Evolutionary conservation across 2,113 vertebrate species (phyloP).

Genomic region (Nasalis larvatus): DNA sequence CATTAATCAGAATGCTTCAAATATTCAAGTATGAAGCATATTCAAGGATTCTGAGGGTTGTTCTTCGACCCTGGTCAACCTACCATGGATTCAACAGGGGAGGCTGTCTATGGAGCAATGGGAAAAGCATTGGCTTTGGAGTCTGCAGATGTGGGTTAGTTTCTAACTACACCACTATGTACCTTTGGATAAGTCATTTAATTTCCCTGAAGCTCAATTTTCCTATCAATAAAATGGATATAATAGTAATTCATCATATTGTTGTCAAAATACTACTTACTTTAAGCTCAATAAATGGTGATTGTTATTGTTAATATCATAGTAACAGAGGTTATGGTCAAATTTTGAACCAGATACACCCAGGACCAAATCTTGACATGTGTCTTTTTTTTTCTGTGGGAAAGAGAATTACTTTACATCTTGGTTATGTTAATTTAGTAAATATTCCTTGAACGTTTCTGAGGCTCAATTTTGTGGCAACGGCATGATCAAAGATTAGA

Average conservation of each 20-base stretch:
- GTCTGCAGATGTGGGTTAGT: background rate
- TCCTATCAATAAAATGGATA: background rate
- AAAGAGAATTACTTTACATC: background rate
- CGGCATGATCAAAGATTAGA: background rate
- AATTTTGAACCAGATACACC: background rate
- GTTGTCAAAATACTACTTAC: background rate
- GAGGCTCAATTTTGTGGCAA: background rate
- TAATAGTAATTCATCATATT: background rate
- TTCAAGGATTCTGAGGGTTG: background rate
- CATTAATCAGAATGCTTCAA: background rate
- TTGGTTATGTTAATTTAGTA: background rate
- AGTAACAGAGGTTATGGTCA: background rate
- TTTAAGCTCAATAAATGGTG: background rate
- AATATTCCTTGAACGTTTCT: slow-evolving; percentile 1
- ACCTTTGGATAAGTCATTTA: background rate
- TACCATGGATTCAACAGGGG: background rate
- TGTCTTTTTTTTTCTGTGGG: background rate
- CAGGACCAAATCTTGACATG: background rate
- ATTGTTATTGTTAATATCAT: background rate
- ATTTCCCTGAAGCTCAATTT: background rate
- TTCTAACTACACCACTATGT: background rate
- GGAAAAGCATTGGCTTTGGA: background rate
- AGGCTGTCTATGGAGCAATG: background rate
- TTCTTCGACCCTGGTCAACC: background rate
- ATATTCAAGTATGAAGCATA: background rate